Conservation (phyloP, 2,888 invertebrate species). For the Sicus ferrugineus region DNA sequence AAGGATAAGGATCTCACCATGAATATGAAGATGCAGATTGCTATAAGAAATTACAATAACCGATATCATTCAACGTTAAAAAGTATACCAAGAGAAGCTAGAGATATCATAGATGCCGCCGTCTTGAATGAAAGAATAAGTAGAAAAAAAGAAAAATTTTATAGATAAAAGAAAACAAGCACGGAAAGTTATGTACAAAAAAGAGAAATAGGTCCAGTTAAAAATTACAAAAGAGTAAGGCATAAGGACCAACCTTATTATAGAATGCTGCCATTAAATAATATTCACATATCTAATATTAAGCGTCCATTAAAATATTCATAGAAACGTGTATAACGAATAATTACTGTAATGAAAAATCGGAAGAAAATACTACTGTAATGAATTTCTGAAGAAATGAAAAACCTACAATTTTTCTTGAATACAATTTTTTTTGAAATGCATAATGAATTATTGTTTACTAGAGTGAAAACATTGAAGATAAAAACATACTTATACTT, state of each 20-base stretch:
- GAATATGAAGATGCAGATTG: conserved; percentile 34
- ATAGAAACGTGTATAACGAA: not conserved
- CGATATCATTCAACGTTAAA: conserved; percentile 36
- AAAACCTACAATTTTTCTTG: too few relatives aligned
- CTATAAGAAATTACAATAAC: conserved; percentile 36
- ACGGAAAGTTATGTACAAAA: conserved; percentile 21
- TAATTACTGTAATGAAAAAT: not conserved
- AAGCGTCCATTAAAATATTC: not conserved
- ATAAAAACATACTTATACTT: too few relatives aligned
- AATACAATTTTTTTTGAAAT: too few relatives aligned
- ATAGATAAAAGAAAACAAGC: not conserved
- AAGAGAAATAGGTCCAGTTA: conserved; percentile 15
- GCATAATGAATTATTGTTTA: too few relatives aligned
- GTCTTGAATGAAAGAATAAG: conserved; percentile 12
- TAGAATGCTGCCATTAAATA: not conserved
- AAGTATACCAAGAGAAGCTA: conserved; percentile 31
- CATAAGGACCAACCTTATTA: conserved; percentile 15
- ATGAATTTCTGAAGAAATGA: too few relatives aligned
- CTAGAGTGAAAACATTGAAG: too few relatives aligned
- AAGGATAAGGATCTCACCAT: conserved; percentile 26
- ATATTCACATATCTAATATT: conserved; percentile 5
- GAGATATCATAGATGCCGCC: conserved; percentile 9
- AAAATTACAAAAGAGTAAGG: conserved; percentile 1
- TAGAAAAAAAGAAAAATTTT: conserved; percentile 11
- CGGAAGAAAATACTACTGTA: not conserved